Evolutionary conservation across 1,140 invertebrate species (phyloP), one percentile per base, ranked within the genome.

Genomic region (Stegodyphus dumicola): DNA sequence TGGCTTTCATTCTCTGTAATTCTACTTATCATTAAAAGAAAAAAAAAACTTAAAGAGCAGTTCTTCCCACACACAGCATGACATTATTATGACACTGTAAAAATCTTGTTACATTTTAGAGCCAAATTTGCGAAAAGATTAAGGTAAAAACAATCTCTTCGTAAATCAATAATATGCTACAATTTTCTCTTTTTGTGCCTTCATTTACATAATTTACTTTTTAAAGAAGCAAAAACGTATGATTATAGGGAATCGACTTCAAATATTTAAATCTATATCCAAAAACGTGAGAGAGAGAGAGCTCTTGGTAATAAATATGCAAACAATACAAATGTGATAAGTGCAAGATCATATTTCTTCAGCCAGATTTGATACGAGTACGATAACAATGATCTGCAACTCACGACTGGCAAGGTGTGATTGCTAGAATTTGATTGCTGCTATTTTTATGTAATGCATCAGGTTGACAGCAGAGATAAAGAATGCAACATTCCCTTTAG

Each of bases 211-310:
- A 77, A 77, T 67, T 51, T 77, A 65, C 54, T 52, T 56, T 33
- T 33, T 33, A 33, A n/a, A 33, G 33, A 33, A 33, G 33, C 33
- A 33, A 33, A 33, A 33, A 33, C 33, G 3, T 33, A 33, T 33
- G 33, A 33, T 33, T 3, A 33, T 33, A 33, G 3, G 33, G 33
- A 10, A 78, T 17, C 52, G 49, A 54, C 65, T 78, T 18, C 49
- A 78, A 78, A 69, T 78, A 78, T 78, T 78, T 78, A 78, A 78
- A 78, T 78, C 77, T 65, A 51, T 78, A 78, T 64, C 60, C 17
- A 18, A n/a, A 66, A 78, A 49, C 77, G 77, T 78, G 77, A 78
- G 67, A 33, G 77, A 78, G 67, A 33, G 33, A 1, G 33, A 33
- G 33, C 33, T 33, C 33, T 33, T 33, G 33, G 33, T 33, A 33